Evolutionary conservation across 1,140 invertebrate species (phyloP).

Genomic region (Radopholus similis): DNA sequence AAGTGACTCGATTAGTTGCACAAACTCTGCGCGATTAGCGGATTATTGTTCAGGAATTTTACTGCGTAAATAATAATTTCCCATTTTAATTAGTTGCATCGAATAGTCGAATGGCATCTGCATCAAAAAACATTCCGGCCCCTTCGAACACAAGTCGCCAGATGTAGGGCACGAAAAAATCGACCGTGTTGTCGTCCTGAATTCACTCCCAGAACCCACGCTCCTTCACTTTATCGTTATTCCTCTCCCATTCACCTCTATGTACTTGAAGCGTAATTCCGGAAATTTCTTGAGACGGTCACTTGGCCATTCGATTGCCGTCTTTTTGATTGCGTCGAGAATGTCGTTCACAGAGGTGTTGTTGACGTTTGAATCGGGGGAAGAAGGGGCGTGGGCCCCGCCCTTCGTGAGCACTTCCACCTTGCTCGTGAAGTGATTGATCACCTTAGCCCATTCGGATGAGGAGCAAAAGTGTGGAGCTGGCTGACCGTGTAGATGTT

Average conservation of each 20-base stretch:
- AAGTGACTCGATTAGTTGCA: too few species aligned
- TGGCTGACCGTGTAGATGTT: conserved; percentile 85
- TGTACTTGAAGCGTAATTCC: conserved; percentile 95
- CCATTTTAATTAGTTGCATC: too few species aligned
- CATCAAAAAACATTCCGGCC: conserved; percentile 75
- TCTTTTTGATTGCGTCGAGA: conserved; percentile 78
- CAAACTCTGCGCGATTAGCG: too few species aligned
- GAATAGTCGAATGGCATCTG: conserved; percentile 31
- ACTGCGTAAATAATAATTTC: too few species aligned
- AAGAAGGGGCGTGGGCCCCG: neutral
- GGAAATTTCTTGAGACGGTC: conserved; percentile 87
- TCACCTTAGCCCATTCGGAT: conserved; percentile 68
- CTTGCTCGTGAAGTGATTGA: conserved; percentile 78
- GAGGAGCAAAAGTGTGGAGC: neutral
- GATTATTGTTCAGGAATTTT: too few species aligned
- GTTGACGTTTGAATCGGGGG: neutral
- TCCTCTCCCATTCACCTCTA: conserved; percentile 66
- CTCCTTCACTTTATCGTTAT: neutral
- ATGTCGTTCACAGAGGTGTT: conserved; percentile 71
- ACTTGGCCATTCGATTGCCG: conserved; percentile 78
- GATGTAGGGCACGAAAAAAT: conserved; percentile 98
- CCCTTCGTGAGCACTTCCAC: conserved; percentile 68
- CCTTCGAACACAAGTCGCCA: conserved; percentile 83
- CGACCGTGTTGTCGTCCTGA: conserved; percentile 87
- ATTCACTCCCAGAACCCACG: neutral